These are phyloP conservation scores for Pantherophis alleghaniensis DNA, from an alignment of 2,797 vertebrate species.

Conservation along the genomic window DNA sequence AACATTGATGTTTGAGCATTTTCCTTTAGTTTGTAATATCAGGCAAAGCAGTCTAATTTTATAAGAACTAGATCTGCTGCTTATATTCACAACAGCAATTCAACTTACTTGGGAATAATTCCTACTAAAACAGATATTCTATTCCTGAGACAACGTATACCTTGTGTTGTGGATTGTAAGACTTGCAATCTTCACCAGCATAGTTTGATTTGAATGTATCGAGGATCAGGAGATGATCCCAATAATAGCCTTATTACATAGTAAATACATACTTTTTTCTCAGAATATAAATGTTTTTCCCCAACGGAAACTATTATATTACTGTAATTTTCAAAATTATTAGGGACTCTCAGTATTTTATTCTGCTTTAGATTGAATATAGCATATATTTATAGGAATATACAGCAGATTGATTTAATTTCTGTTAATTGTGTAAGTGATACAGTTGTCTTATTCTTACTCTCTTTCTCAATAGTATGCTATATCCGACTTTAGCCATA, in stretches of 20 bases:
- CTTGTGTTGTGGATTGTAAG: not conserved
- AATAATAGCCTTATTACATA: not conserved
- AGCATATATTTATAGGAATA: not conserved
- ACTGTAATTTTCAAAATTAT: not conserved
- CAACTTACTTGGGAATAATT: not conserved
- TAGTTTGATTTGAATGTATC: not conserved
- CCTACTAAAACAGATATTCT: not conserved
- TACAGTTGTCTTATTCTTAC: not conserved
- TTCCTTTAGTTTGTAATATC: not conserved
- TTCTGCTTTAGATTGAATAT: not conserved
- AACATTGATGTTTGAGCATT: not conserved
- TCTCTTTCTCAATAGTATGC: not conserved
- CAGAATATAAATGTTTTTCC: not conserved
- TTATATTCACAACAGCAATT: not conserved
- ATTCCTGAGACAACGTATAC: not conserved
- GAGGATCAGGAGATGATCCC: not conserved
- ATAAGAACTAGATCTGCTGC: not conserved
- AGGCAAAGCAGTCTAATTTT: slow-evolving; percentile 4
- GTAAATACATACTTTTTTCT: not conserved
- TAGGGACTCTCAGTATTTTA: not conserved
- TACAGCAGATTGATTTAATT: not conserved
- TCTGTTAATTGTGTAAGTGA: not conserved
- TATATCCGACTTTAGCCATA: not conserved
- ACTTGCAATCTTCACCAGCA: not conserved
- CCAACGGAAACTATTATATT: not conserved